Evolutionary conservation across 2,888 invertebrate species (phyloP), one percentile per base, ranked within the genome.

Genomic region (Tetrapedia diversipes): DNA sequence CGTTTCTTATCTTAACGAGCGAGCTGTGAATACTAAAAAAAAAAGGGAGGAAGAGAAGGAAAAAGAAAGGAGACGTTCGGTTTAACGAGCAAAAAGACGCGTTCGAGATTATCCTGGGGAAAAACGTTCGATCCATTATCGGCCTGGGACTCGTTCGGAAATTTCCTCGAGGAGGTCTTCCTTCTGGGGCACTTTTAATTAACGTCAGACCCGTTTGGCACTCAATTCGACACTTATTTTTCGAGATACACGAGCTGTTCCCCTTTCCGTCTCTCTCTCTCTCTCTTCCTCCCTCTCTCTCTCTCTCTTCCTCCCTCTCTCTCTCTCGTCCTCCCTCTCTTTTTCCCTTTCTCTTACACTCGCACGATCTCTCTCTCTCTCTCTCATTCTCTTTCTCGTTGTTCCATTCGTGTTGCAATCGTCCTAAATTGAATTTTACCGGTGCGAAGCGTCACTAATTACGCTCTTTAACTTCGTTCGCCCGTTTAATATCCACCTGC

Each of bases 111-210:
- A 77, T 75, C 65, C 60, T 8, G 43, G 24, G 29, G 60, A 49
- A 65, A 77, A 77, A 49, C 60, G 75, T 69, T 75, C 77, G 75
- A 77, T 77, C 75, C 65, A 69, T 77, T 77, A 75, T 75, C 77
- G 60, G 64, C n/a, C 27, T 27, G 59, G 29, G 53, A 45, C 54
- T 68, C 57, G 57, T 59, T 53, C 32, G 39, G 29, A 49, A 63
- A 64, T 60, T 74, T 75, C 65, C 32, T 49, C 49, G 64, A 43
- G 41, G 59, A 60, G 68, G 37, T 65, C 64, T 69, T 75, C 75
- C 75, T 69, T 60, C 69, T 41, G 37, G 71, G 64, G 24, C 77
- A 37, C 83, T 85, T 85, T 85, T 85, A 85, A 82, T 83, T 81
- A 80, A 81, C 75, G 79, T 80, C 82, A 83, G 68, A 71, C 67